phyloP scores from a whole-genome alignment of 2,888 invertebrate genomes.

The Hypsopygia costalis region DNA sequence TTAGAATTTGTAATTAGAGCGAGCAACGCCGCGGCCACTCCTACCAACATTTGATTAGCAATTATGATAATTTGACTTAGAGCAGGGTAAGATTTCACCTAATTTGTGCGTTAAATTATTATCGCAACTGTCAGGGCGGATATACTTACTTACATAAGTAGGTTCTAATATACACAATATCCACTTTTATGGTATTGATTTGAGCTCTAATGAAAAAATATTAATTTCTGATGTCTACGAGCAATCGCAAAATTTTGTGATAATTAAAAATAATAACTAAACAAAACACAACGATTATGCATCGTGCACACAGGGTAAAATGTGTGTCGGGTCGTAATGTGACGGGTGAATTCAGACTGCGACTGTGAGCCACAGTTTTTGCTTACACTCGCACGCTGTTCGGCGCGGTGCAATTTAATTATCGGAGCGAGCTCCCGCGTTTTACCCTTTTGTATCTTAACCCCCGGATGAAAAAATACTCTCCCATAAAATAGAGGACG shows the following conservation, averaged over 20 bases:
- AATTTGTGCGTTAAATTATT: slow-evolving; percentile 78
- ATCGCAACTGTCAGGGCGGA: slow-evolving; percentile 51
- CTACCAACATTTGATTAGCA: slow-evolving; percentile 78
- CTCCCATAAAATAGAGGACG: slow-evolving; percentile 80
- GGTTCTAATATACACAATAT: too few relatives aligned
- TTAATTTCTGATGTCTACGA: too few relatives aligned
- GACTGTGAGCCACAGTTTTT: slow-evolving; percentile 21
- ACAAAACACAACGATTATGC: too few relatives aligned
- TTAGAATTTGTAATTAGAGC: slow-evolving; percentile 79
- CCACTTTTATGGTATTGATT: too few relatives aligned
- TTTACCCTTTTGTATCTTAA: slow-evolving; percentile 82
- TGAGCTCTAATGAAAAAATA: too few relatives aligned
- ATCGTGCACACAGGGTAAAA: too few relatives aligned
- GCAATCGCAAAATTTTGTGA: too few relatives aligned
- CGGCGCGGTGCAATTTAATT: slow-evolving; percentile 77
- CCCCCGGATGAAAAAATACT: slow-evolving; percentile 79
- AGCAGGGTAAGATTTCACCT: slow-evolving; percentile 76
- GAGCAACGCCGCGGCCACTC: slow-evolving; percentile 62
- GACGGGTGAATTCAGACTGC: too few relatives aligned
- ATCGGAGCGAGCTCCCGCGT: slow-evolving; percentile 67
- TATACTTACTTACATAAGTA: slow-evolving; percentile 27
- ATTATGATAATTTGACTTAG: slow-evolving; percentile 79
- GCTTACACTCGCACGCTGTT: slow-evolving; percentile 22
- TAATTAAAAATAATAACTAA: too few relatives aligned
- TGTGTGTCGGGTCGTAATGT: too few relatives aligned